Conservation (phyloP, 2,113 vertebrate species). For the Neofelis nebulosa region DNA sequence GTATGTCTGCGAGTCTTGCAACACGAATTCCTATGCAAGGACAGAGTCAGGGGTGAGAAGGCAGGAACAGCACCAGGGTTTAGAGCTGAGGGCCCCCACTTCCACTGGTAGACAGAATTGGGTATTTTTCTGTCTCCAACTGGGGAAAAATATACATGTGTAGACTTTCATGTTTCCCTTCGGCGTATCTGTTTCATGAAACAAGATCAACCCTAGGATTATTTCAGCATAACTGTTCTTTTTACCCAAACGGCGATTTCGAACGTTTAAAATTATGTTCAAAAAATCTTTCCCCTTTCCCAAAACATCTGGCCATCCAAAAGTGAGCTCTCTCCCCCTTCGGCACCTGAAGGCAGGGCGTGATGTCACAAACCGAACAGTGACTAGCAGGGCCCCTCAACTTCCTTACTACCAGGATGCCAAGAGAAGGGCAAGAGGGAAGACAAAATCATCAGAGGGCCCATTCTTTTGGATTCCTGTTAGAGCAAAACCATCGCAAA, state of each 20-base stretch:
- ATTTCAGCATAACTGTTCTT: neutral
- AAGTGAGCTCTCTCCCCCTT: neutral
- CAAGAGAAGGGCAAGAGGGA: neutral
- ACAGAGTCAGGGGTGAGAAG: neutral
- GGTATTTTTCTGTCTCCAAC: neutral
- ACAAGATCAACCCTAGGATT: neutral
- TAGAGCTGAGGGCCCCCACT: neutral
- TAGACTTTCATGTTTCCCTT: neutral
- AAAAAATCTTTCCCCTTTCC: neutral
- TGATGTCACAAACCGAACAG: neutral
- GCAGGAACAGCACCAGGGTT: too few species aligned
- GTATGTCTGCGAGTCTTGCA: neutral
- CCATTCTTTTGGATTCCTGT: neutral
- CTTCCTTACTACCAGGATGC: rapidly evolving
- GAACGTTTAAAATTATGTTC: neutral
- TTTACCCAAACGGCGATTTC: neutral
- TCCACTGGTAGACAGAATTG: neutral
- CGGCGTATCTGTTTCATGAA: neutral
- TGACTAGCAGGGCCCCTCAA: neutral
- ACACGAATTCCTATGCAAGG: neutral
- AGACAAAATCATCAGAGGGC: neutral
- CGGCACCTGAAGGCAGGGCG: neutral
- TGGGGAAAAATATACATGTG: rapidly evolving
- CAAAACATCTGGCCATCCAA: neutral
- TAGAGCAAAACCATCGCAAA: conserved; percentile 27